phyloP scores from a whole-genome alignment of 2,888 invertebrate species.

The Conistra vaccinii region DNA sequence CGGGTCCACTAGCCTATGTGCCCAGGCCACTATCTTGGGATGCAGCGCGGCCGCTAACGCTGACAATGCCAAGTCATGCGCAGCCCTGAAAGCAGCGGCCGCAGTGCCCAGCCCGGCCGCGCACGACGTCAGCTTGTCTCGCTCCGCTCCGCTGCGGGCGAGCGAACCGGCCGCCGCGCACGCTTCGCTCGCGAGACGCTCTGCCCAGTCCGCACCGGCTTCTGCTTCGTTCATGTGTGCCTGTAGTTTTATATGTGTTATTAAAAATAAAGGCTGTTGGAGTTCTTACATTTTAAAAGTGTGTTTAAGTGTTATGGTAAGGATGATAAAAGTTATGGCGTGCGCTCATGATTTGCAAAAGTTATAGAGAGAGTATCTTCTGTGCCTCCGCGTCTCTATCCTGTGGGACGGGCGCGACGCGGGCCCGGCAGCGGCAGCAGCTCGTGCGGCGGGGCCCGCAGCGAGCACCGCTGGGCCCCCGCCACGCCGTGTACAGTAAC shows the following conservation, averaged over 20 bases:
- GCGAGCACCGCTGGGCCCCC: slow-evolving; percentile 85
- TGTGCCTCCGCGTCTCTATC: slow-evolving; percentile 36
- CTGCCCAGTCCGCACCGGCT: slow-evolving; percentile 97
- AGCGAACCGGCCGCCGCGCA: slow-evolving; percentile 93
- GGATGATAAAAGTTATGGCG: too few relatives aligned
- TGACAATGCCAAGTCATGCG: slow-evolving; percentile 74
- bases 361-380: slow-evolving; percentile 28
- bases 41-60: slow-evolving; percentile 77
- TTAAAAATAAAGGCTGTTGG: background rate
- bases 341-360: too few relatives aligned
- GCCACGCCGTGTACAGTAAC: slow-evolving; percentile 87
- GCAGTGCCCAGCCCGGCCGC: slow-evolving; percentile 80
- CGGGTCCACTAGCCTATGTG: slow-evolving; percentile 75
- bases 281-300: background rate
- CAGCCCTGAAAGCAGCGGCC: slow-evolving; percentile 81
- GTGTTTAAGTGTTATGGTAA: background rate
- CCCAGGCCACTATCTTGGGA: slow-evolving; percentile 78
- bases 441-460: slow-evolving; percentile 89
- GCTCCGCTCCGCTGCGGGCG: slow-evolving; percentile 86
- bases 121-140: slow-evolving; percentile 80
- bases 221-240: slow-evolving; percentile 97
- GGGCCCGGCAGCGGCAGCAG: slow-evolving; percentile 77
- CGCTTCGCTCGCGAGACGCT: slow-evolving; percentile 95
- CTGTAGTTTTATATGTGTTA: slow-evolving; percentile 89
- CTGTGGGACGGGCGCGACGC: slow-evolving; percentile 78